phyloP scores from a whole-genome alignment of 2,888 invertebrate species.

The Heliconius erato region DNA sequence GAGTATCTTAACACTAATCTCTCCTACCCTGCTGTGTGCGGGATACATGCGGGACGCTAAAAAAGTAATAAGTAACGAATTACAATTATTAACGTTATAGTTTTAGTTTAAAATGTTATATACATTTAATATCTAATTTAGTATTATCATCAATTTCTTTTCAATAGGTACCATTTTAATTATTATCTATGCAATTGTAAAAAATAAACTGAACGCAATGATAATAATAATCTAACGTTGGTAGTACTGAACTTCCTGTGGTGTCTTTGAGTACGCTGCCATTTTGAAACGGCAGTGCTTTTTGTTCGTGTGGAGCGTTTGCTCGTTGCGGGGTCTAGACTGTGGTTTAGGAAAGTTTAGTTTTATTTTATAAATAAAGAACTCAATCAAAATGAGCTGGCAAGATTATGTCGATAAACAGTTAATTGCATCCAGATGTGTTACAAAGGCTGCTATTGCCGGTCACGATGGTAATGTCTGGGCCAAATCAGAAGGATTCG shows the following conservation, averaged over 20 bases:
- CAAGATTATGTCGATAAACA: conserved; percentile 99
- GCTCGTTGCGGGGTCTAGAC: conserved; percentile 83
- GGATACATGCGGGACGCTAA: too few species aligned
- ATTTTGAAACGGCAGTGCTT: conserved; percentile 86
- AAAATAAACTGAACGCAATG: conserved; percentile 51
- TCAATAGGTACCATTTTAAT: not conserved
- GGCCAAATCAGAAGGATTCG: conserved; percentile 97
- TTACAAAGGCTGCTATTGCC: conserved; percentile 97
- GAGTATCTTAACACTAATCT: too few species aligned
- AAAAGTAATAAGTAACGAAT: too few species aligned
- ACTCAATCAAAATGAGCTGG: conserved; percentile 94
- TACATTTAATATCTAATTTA: not conserved
- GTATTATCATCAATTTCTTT: not conserved
- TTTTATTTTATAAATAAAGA: conserved; percentile 83
- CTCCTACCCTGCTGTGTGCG: too few species aligned
- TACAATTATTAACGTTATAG: not conserved
- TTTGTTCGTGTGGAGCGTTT: conserved; percentile 86
- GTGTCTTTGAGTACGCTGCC: conserved; percentile 80
- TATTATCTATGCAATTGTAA: not conserved
- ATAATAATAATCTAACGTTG: conserved; percentile 60
- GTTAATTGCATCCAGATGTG: conserved; percentile 97
- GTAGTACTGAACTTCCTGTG: conserved; percentile 70
- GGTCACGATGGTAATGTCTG: conserved; percentile 98
- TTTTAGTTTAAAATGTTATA: not conserved
- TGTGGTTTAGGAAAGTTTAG: conserved; percentile 84